Evolutionary conservation across 1,140 invertebrate genomes (phyloP).

Genomic region (Papilio xuthus): DNA sequence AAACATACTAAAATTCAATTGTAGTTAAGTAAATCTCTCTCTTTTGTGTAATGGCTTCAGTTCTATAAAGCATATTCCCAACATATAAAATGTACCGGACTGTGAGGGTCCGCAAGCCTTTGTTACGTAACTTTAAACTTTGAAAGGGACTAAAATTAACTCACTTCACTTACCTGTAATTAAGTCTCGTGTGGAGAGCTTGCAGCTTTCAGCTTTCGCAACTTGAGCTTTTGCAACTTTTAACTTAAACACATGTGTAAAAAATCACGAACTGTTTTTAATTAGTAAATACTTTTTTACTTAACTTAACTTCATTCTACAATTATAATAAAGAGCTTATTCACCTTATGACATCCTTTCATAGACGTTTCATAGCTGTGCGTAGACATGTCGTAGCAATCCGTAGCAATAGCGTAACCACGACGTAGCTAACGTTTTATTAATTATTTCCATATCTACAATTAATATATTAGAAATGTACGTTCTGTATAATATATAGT

Average conservation of each 20-base stretch:
- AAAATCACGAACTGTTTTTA: not conserved
- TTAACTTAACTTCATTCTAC: too few relatives aligned
- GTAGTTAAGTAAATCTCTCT: not conserved
- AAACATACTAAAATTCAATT: not conserved
- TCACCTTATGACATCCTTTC: not conserved
- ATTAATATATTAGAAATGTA: not conserved
- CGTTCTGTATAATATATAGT: not conserved
- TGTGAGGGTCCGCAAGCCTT: not conserved
- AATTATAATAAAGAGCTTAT: too few relatives aligned
- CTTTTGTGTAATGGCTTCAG: not conserved
- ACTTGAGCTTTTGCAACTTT: not conserved
- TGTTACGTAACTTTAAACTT: slow-evolving; percentile 11
- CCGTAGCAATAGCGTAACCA: not conserved
- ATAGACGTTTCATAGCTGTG: not conserved
- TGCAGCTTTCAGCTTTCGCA: not conserved
- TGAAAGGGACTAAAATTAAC: slow-evolving; percentile 18
- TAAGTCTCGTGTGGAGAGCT: slow-evolving; percentile 3
- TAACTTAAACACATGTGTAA: not conserved
- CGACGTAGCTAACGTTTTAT: not conserved
- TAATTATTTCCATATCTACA: not conserved
- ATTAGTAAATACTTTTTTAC: not conserved
- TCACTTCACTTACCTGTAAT: slow-evolving; percentile 16
- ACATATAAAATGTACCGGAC: not conserved
- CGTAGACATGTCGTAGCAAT: not conserved
- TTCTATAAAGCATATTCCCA: slow-evolving; percentile 3